Conservation (phyloP, 1,140 invertebrate species). For the Protaetia brevitarsis region DNA sequence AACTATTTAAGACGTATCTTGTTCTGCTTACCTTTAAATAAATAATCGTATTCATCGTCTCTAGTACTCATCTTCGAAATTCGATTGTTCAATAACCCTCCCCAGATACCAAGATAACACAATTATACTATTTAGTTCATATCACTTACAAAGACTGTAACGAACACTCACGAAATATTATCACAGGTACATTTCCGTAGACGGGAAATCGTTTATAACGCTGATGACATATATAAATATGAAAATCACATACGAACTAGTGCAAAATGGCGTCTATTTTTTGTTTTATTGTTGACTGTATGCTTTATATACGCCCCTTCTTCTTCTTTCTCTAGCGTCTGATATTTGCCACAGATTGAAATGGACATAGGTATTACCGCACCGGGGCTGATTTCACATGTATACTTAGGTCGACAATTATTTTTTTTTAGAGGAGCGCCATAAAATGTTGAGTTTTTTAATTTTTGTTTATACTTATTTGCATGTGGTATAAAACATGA, state of each 20-base stretch:
- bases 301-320: constrained; percentile 40
- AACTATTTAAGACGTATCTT: constrained; percentile 43
- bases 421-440: not conserved
- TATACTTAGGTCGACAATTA: not conserved
- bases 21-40: constrained; percentile 89
- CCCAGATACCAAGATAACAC: constrained; percentile 29
- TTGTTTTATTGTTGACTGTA: constrained; percentile 37
- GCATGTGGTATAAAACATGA: too few species aligned
- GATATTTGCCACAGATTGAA: constrained; percentile 6
- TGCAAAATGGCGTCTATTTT: constrained; percentile 43
- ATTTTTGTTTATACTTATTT: too few species aligned
- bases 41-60: constrained; percentile 99
- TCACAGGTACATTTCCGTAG: constrained; percentile 45
- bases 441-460: too few species aligned
- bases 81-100: constrained; percentile 19
- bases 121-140: constrained; percentile 34
- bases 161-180: constrained; percentile 36
- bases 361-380: not conserved
- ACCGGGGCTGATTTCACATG: not conserved
- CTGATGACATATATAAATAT: constrained; percentile 36
- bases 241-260: constrained; percentile 30
- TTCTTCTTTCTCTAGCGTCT: not conserved
- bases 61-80: constrained; percentile 79
- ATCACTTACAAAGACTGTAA: constrained; percentile 41
- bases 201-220: constrained; percentile 26